Evolutionary conservation across 2,888 invertebrate genomes (phyloP), one percentile per base, ranked within the genome.

Genomic region (Automeris io): DNA sequence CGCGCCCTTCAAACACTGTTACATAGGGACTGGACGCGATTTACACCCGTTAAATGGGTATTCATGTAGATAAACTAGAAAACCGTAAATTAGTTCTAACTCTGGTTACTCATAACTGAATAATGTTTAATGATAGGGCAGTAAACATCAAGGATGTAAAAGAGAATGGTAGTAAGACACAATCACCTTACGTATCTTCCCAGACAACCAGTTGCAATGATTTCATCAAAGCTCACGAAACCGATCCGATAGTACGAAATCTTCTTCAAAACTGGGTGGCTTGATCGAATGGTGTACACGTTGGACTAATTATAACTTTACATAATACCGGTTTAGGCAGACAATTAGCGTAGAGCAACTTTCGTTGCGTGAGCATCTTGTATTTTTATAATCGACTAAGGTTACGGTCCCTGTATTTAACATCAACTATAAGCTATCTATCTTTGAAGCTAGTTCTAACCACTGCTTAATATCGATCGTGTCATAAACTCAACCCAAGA

Each of bases 241-340:
- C 16, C 16, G n/a, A 32, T 23, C 32, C 29, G 26, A 21, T 37
- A 11, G 23, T 31, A 37, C 32, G 31, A 32, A 32, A 32, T 37
- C 13, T 29, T 29, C 12, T 32, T 32, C 8, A 18, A 9, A 37
- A 31, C 31, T 18, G 18, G 32, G 16, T 18, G 22, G 32, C n/a
- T 23, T 23, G 35, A 35, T 7, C 18, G 31, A 4, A 4, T n/a
- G 29, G 8, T 29, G 29, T 37, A 23, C 18, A 21, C 13, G 29
- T 16, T 26, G 11, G 19, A 32, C 61, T 67, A 57, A 72, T 72
- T 73, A 70, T 65, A 59, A 60, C 57, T 66, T 75, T 71, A 70
- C 63, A 62, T 71, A 74, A 75, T 65, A 55, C 50, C 56, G 58
- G 64, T 67, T 60, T 54, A 41, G 42, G 35, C 40, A 33, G 39